Base-by-base conservation (phyloP, 2,888 invertebrate genomes). In the Ophion costatus region DNA sequence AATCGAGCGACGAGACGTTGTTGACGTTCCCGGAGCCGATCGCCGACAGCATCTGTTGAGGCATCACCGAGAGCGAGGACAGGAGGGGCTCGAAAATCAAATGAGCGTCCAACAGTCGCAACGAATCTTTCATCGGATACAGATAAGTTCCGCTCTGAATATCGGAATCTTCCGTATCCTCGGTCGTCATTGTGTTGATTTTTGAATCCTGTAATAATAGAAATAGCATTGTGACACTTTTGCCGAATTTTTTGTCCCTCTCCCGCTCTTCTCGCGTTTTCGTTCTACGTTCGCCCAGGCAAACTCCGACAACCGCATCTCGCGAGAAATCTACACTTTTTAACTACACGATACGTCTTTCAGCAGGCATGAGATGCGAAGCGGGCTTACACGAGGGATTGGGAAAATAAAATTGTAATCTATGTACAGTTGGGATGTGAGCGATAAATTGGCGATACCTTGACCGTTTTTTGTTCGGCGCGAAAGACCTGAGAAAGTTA, bases 1-100 rank as follows among this genome's bases (percentile, higher is more conserved):
- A 98, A 93, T 98, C 98, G 92, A 98, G 94, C 0, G 97, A 96
- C 2, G 97, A 96, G 20, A 94, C 94, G 88, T 96, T 95, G 87
- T 95, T 94, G 83, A 94, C 93, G 63, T 94, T 94, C 78, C 94
- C 96, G 89, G 92, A 91, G 81, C 92, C 92, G 90, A 92, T 91
- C n/a, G 92, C 93, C n/a, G 93, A 93, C 76, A 95, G 94, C 92
- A 98, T 96, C 94, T 98, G 98, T 90, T 98, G 97, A 1, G 98
- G 98, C 96, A 97, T 98, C 0, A 99, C 97, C 1, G 98, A 98
- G 51, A 99, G 95, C 83, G 98, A 97, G 0, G 97, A 96, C 20
- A 99, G 94, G 89, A 99, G 95, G 0, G 99, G 98, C 93, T 98
- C 98, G 94, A 98, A 98, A 90, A 98, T 98, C 71, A 98, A 95